Conservation (phyloP, 1,140 invertebrate genomes). For the Zaprionus lachaisei region DNA sequence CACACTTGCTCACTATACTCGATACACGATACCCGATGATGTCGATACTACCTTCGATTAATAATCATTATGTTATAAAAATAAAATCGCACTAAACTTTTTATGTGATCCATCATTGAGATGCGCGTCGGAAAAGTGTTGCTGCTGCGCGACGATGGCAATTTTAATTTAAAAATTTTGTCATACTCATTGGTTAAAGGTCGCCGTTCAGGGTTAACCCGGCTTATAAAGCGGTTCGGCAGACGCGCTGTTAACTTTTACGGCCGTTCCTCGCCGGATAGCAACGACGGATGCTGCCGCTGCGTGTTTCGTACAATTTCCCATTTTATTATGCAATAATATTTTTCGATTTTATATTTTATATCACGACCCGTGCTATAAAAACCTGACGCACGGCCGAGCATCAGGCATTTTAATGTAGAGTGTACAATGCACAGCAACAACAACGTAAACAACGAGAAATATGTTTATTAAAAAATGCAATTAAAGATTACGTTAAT, state of each 20-base stretch:
- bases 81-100: constrained; percentile 73
- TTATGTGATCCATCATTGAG: constrained; percentile 79
- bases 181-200: constrained; percentile 62
- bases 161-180: constrained; percentile 81
- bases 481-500: constrained; percentile 62
- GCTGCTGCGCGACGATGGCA: constrained; percentile 19
- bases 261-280: constrained; percentile 41
- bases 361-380: constrained; percentile 49
- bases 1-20: constrained; percentile 14
- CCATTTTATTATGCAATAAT: constrained; percentile 78
- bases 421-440: neutral
- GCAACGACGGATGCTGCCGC: constrained; percentile 27
- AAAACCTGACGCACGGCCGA: constrained; percentile 27
- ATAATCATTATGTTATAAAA: constrained; percentile 73
- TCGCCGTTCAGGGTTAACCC: constrained; percentile 33
- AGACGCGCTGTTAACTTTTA: constrained; percentile 76
- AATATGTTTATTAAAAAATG: constrained; percentile 67
- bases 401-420: constrained; percentile 52
- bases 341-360: constrained; percentile 78
- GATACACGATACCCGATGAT: constrained; percentile 8
- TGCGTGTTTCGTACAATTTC: constrained; percentile 39
- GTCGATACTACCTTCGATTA: constrained; percentile 34
- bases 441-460: neutral
- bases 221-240: constrained; percentile 66
- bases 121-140: constrained; percentile 34